Evolutionary conservation across 2,888 invertebrate species (phyloP).

Genomic region (Philonicus albiceps): DNA sequence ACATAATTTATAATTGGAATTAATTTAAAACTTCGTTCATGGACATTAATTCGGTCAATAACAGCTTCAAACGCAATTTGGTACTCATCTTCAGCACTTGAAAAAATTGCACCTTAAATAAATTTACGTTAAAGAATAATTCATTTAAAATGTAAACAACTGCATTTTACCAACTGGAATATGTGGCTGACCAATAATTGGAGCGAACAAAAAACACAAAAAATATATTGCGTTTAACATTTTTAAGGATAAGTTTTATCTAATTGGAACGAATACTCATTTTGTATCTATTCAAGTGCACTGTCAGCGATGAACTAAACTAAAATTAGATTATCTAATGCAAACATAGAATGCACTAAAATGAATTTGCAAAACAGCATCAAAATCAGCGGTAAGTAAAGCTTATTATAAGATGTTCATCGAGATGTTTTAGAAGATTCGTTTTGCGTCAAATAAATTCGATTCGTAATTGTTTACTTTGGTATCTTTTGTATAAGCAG

Average conservation of each 20-base stretch:
- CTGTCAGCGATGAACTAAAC: slow-evolving; percentile 21
- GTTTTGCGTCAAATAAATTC: background rate
- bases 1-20: slow-evolving; percentile 57
- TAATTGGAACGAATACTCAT: background rate
- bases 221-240: background rate
- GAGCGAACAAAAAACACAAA: background rate
- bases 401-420: background rate
- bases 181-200: background rate
- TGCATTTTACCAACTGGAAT: background rate
- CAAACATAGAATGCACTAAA: background rate
- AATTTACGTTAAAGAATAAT: background rate
- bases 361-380: background rate
- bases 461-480: background rate
- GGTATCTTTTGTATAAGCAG: background rate
- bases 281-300: slow-evolving; percentile 10
- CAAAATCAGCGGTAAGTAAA: background rate
- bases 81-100: slow-evolving; percentile 66
- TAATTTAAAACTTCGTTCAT: slow-evolving; percentile 58
- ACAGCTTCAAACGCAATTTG: slow-evolving; percentile 70
- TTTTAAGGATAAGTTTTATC: background rate
- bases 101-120: slow-evolving; percentile 64
- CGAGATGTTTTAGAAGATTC: background rate
- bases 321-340: slow-evolving; percentile 33
- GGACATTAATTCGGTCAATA: slow-evolving; percentile 64
- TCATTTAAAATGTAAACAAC: background rate